Percentiles rank a stretch among this genome's conserved stretches.
These are phyloP conservation scores for Procambarus clarkii DNA, from an alignment of 1,140 invertebrate genomes.

Conservation along the genomic window DNA sequence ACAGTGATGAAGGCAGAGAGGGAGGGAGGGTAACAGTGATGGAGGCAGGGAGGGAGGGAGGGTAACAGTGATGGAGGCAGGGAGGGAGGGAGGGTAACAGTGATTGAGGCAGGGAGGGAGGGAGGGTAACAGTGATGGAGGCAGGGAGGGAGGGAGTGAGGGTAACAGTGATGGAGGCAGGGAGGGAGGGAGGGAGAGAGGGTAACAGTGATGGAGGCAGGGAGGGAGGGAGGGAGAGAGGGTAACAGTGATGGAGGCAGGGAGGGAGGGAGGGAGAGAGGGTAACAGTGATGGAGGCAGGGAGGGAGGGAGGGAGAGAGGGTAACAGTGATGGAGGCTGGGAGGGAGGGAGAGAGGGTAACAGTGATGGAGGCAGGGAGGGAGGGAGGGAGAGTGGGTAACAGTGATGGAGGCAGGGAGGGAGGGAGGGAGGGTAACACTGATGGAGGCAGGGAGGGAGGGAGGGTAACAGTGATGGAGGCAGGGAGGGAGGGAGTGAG, in stretches of 20 bases:
- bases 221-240: background rate
- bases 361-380: background rate
- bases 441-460: no score
- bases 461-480: no score
- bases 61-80: slow-evolving; percentile 16
- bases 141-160: background rate
- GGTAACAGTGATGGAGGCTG: no score
- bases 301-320: no score
- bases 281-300: no score
- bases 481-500: no score
- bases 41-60: no score
- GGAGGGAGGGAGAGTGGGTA: background rate
- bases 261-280: background rate
- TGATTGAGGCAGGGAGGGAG: background rate
- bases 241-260: no score
- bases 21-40: no score
- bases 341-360: background rate
- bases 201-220: background rate
- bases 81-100: slow-evolving; percentile 7
- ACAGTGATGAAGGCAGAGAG: no score
- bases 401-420: background rate
- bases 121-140: background rate
- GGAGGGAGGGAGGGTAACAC: background rate
- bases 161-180: background rate
- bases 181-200: no score